Percentiles rank a stretch among this genome's conserved stretches.
These are phyloP conservation scores for Epizoanthus rinbou DNA, from an alignment of 92 coral and sea anemone species.

Conservation along the genomic window DNA sequence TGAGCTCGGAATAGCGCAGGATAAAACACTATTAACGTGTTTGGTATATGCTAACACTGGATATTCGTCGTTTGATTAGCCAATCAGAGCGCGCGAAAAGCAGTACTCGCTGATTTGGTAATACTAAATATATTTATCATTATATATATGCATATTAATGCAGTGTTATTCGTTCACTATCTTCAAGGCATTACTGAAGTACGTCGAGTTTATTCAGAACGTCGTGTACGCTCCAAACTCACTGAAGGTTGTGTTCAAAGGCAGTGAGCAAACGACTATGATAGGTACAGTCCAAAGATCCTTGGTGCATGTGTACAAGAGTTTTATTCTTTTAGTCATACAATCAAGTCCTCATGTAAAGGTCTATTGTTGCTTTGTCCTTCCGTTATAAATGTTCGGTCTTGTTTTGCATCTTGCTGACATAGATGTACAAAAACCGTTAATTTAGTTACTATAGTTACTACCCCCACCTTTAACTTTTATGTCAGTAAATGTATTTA, in stretches of 20 bases:
- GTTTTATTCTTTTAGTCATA: too few species aligned
- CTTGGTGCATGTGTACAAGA: too few species aligned
- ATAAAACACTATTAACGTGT: too few species aligned
- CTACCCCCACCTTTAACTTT: too few species aligned
- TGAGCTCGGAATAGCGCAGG: too few species aligned
- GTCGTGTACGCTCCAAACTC: conserved; percentile 93
- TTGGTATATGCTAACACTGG: not conserved
- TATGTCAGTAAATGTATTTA: too few species aligned
- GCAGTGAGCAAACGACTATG: conserved; percentile 97
- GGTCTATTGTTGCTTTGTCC: too few species aligned
- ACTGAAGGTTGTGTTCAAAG: conserved; percentile 91
- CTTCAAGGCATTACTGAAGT: conserved; percentile 91
- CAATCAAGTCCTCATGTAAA: too few species aligned
- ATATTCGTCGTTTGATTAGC: not conserved
- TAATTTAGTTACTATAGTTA: too few species aligned
- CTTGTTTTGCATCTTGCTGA: too few species aligned
- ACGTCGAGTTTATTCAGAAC: conserved; percentile 95
- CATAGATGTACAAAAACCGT: too few species aligned
- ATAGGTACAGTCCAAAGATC: conserved; percentile 62
- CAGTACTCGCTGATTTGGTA: not conserved
- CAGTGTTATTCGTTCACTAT: not conserved
- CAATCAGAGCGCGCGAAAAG: not conserved
- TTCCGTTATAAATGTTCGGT: too few species aligned
- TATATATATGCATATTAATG: not conserved
- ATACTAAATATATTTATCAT: not conserved